Percentiles rank a stretch among this genome's conserved stretches.
Evolutionary conservation across 2,797 vertebrate species (phyloP).

Genomic region (Chiropotes sagulatus): DNA sequence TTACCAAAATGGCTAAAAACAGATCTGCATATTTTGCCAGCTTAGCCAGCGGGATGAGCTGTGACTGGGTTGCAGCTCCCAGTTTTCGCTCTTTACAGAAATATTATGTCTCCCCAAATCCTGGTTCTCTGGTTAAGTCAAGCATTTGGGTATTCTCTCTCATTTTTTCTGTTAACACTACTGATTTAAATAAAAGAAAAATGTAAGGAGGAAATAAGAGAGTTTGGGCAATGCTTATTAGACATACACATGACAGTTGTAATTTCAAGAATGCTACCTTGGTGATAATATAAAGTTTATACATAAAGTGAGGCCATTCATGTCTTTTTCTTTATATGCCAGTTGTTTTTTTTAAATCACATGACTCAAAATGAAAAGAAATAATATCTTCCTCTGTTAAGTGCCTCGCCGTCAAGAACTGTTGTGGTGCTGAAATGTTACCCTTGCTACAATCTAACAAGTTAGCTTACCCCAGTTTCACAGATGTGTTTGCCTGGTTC

Average conservation of each 20-base stretch:
- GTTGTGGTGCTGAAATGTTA: background rate
- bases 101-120: background rate
- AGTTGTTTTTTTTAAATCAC: background rate
- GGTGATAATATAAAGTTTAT: background rate
- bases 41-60: background rate
- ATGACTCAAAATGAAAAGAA: background rate
- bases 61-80: background rate
- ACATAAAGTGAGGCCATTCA: background rate
- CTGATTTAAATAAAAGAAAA: background rate
- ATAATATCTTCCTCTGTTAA: background rate
- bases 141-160: background rate
- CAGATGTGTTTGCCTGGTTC: too few relatives aligned
- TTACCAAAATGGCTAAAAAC: background rate
- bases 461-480: too few relatives aligned
- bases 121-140: background rate
- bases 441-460: background rate
- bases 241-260: background rate
- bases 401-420: background rate
- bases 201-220: background rate
- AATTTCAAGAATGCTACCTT: background rate
- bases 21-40: background rate
- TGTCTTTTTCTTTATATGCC: background rate
- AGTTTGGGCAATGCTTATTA: background rate
- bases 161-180: background rate
- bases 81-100: background rate